Evolutionary conservation across 1,140 invertebrate species (phyloP).

Genomic region (Apis laboriosa): DNA sequence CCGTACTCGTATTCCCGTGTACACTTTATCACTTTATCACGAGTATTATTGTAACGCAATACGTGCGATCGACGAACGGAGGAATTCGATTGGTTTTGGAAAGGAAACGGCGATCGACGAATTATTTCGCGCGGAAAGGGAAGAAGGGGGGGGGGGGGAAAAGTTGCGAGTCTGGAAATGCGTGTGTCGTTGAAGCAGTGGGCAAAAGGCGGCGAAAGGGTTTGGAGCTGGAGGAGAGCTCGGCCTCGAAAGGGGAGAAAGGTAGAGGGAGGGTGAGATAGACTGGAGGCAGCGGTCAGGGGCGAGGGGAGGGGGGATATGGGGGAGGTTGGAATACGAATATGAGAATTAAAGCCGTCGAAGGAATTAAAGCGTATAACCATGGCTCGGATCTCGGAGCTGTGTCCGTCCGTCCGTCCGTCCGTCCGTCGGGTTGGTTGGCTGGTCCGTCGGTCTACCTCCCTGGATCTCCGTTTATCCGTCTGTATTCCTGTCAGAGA

Average conservation of each 20-base stretch:
- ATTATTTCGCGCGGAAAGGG: too few species aligned
- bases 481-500: conserved; percentile 55
- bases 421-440: conserved; percentile 49
- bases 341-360: conserved; percentile 81
- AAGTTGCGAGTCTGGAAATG: conserved; percentile 61
- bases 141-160: background rate
- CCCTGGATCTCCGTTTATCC: conserved; percentile 57
- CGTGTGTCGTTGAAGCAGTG: conserved; percentile 61
- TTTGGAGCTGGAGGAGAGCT: conserved; percentile 57
- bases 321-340: conserved; percentile 75
- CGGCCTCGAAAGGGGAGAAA: conserved; percentile 41
- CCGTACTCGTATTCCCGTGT: too few species aligned
- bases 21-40: too few species aligned
- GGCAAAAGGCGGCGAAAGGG: conserved; percentile 63
- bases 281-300: conserved; percentile 41
- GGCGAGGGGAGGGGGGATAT: conserved; percentile 52
- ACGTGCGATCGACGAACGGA: too few species aligned
- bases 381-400: conserved; percentile 70
- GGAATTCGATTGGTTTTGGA: too few species aligned
- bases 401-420: conserved; percentile 66
- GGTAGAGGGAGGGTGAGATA: conserved; percentile 52
- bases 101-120: background rate
- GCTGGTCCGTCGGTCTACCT: conserved; percentile 39
- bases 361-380: conserved; percentile 81
- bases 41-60: too few species aligned